These are phyloP conservation scores for Mycetomoellerius zeteki DNA, from an alignment of 1,140 invertebrate species.

Conservation along the genomic window DNA sequence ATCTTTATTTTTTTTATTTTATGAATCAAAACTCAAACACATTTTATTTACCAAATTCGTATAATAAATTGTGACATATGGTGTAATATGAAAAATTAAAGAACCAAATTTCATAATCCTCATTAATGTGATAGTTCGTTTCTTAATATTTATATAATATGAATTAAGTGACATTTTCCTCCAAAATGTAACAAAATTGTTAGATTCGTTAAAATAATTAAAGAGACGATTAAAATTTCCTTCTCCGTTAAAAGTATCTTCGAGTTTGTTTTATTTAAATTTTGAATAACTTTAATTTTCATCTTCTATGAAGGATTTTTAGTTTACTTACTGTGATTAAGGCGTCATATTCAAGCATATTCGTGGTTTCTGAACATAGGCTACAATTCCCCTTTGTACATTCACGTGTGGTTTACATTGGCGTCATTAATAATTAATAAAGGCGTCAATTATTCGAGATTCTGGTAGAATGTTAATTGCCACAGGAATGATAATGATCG, in stretches of 20 bases:
- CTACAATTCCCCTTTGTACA: background rate
- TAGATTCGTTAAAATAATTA: background rate
- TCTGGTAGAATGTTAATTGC: background rate
- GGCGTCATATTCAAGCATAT: background rate
- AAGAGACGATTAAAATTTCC: background rate
- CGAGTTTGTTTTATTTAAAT: background rate
- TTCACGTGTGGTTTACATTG: background rate
- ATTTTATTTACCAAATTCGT: background rate
- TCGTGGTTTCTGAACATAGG: constrained; percentile 11
- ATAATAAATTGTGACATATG: background rate
- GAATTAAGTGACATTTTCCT: background rate
- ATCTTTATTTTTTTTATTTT: background rate
- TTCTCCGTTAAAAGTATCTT: background rate
- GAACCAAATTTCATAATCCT: background rate
- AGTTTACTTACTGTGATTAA: background rate
- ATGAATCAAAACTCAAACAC: background rate
- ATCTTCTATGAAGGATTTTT: background rate
- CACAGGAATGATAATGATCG: constrained; percentile 22
- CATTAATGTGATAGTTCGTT: too few relatives aligned
- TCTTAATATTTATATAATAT: background rate
- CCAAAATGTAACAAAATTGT: background rate
- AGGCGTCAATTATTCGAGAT: constrained; percentile 67
- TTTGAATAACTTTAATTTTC: background rate
- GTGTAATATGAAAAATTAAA: background rate
- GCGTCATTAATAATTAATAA: constrained; percentile 68